phyloP scores from a whole-genome alignment of 2,797 vertebrate species.

The Syndactyla subalaris region DNA sequence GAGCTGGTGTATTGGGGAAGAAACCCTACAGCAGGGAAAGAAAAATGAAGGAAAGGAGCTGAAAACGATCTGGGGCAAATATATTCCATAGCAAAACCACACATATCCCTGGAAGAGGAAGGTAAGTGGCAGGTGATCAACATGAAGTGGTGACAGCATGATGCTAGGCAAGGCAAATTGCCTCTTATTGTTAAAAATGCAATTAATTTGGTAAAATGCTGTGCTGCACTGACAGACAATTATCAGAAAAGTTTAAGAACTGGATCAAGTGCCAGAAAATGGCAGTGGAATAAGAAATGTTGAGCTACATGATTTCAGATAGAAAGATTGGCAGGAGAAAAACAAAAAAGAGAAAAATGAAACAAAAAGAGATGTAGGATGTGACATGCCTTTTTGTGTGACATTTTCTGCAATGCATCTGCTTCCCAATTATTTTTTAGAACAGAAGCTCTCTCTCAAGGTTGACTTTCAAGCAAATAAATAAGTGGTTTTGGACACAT shows the following conservation, averaged over 20 bases:
- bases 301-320: neutral
- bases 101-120: neutral
- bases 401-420: neutral
- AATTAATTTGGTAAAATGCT: neutral
- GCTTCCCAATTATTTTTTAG: neutral
- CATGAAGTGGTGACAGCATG: neutral
- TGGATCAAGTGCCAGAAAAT: neutral
- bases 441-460: neutral
- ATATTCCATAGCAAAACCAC: neutral
- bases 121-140: neutral
- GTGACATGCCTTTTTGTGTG: neutral
- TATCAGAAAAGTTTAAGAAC: conserved; percentile 13
- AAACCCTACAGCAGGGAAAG: neutral
- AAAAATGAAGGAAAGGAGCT: neutral
- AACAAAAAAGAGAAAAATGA: neutral
- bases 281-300: neutral
- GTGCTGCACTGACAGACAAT: neutral
- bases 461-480: neutral
- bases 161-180: neutral
- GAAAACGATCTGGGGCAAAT: neutral
- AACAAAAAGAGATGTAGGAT: neutral
- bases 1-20: neutral
- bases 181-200: neutral
- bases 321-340: neutral
- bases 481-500: neutral